Evolutionary conservation across 1,140 invertebrate species (phyloP), one percentile per base, ranked within the genome.

Genomic region (Reticulitermes speratus): DNA sequence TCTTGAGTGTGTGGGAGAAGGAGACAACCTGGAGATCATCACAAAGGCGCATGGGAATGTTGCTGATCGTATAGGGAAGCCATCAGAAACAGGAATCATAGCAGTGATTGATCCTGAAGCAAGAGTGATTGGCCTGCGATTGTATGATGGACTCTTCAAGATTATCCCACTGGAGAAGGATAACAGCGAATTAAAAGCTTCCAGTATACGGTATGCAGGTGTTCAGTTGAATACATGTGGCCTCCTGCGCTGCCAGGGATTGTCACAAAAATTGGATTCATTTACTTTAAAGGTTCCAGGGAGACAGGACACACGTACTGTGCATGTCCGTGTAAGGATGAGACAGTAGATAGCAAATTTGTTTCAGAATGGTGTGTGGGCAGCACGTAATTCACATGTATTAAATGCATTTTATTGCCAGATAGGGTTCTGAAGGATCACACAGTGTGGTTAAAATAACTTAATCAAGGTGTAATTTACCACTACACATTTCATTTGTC

Each of bases 131-230:
- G 98, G 98, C 25, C 93, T 99, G 65, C 93, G 98, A 87, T 92
- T 99, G 0, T 99, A 99, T 91, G 98, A 99, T 93, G 98, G 98
- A 2, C 92, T 99, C 3, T 97, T 99, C 89, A 99, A 99, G 92
- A 97, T 99, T 83, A 98, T 98, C 90, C 97, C 97, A 0, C 90
- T 98, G 86, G 98, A 99, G 87, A 97, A 97, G 90, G 97, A 99
- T 89, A 97, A 97, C 88, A 96, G 94, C 88, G 98, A 99, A 91
- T 91, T 99, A 14, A 98, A 98, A 92, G 97, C 98, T 84, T 98
- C 97, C 87, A 99, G 97, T 93, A 95, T 98, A 88, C 94, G 96
- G 96, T 96, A 91, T 87, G 87, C 84, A 82, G 25, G 25, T 82
- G 21, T 38, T 30, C 45, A 83, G 19, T 83, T 44, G 21, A 30